A percentile compares a stretch with the other conserved stretches of the same genome.
These are phyloP conservation scores for Diorhabda carinulata DNA, from an alignment of 1,140 invertebrate genomes.

Conservation along the genomic window DNA sequence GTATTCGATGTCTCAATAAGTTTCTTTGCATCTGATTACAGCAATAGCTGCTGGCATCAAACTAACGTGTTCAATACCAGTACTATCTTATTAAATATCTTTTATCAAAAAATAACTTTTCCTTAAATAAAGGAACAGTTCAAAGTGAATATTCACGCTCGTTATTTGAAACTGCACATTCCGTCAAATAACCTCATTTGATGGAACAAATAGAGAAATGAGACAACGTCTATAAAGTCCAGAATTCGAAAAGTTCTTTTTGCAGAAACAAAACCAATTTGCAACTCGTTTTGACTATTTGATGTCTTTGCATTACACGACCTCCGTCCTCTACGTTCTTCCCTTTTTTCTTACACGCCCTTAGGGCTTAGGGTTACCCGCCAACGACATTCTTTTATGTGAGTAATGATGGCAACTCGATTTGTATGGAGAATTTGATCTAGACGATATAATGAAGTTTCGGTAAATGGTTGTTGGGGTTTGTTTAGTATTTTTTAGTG, in stretches of 20 bases:
- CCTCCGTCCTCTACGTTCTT: background rate
- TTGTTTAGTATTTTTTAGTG: background rate
- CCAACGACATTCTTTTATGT: background rate
- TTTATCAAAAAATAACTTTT: no score
- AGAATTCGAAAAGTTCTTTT: constrained; percentile 1
- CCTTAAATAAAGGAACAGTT: no score
- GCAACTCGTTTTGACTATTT: constrained; percentile 2
- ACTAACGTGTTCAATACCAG: no score
- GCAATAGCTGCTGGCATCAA: no score
- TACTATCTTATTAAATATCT: no score
- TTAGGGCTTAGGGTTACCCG: background rate
- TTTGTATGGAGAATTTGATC: constrained; percentile 2
- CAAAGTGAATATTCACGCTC: no score
- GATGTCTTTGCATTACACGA: constrained; percentile 2
- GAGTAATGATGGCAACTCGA: constrained; percentile 1
- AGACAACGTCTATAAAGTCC: background rate
- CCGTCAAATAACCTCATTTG: background rate
- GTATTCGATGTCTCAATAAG: no score
- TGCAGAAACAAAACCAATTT: background rate
- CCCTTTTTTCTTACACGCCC: background rate
- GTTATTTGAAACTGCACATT: background rate
- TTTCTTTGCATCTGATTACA: no score
- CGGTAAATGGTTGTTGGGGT: background rate
- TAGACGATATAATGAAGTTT: constrained; percentile 2
- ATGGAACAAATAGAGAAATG: background rate